Conservation (phyloP, 64 coral and sea anemone genomes). For the Montipora capricornis region DNA sequence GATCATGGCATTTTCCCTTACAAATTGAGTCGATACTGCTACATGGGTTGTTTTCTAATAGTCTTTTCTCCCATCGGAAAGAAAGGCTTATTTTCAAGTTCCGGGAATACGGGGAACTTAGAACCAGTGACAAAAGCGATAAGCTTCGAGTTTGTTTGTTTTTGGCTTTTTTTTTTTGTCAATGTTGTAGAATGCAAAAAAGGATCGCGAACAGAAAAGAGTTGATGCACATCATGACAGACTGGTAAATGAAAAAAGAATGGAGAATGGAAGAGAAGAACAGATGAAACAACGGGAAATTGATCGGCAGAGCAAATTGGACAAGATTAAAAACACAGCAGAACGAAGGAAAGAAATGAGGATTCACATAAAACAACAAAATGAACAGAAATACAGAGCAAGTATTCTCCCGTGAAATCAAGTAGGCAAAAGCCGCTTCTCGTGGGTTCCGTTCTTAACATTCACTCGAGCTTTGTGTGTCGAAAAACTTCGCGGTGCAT, state of each 20-base stretch:
- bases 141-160: background rate
- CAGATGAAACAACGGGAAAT: slow-evolving; percentile 65
- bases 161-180: background rate
- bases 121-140: background rate
- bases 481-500: no score
- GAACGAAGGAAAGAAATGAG: slow-evolving; percentile 85
- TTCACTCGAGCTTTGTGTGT: no score
- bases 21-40: no score
- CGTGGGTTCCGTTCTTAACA: no score
- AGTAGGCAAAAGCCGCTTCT: background rate
- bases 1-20: no score
- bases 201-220: slow-evolving; percentile 68
- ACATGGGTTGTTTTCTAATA: no score
- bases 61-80: no score
- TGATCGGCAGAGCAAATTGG: slow-evolving; percentile 41
- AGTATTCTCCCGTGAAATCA: slow-evolving; percentile 67
- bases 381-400: slow-evolving; percentile 80
- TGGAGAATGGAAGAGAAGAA: slow-evolving; percentile 39
- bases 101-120: no score
- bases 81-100: no score
- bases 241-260: slow-evolving; percentile 53
- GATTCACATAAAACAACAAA: slow-evolving; percentile 84
- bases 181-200: slow-evolving; percentile 55
- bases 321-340: slow-evolving; percentile 70
- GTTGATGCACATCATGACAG: slow-evolving; percentile 63